Percentiles rank a stretch among this genome's conserved stretches.
Conservation (phyloP, 2,113 vertebrate species). For the Cranoglanis bouderius region DNA sequence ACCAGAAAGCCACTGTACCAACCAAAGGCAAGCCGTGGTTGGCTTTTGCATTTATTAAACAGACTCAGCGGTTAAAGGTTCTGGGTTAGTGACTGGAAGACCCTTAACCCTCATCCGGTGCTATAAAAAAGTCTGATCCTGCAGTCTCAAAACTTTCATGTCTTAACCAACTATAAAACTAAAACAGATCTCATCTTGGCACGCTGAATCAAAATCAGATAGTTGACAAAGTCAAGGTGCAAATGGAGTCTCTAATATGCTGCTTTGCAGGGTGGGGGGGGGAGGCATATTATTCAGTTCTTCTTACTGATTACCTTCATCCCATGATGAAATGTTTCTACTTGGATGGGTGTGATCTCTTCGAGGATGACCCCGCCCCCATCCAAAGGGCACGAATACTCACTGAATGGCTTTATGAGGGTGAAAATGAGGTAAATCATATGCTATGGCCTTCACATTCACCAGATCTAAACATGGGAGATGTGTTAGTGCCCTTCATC, state of each 20-base stretch:
- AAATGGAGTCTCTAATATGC: neutral
- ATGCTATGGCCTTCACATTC: neutral
- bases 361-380: neutral
- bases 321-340: neutral
- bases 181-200: neutral
- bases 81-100: neutral
- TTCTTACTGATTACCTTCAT: neutral
- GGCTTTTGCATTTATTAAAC: neutral
- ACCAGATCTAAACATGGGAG: neutral
- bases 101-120: neutral
- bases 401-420: neutral
- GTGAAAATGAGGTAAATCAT: neutral
- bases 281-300: neutral
- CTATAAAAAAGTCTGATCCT: neutral
- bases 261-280: too few relatives aligned
- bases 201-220: neutral
- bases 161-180: neutral
- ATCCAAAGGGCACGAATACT: neutral
- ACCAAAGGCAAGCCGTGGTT: neutral
- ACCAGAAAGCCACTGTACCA: neutral
- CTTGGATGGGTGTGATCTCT: neutral
- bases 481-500: neutral
- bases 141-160: neutral
- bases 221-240: neutral
- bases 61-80: neutral